These are phyloP conservation scores for Nomada lathburiana DNA, from an alignment of 2,888 invertebrate genomes.

Conservation along the genomic window DNA sequence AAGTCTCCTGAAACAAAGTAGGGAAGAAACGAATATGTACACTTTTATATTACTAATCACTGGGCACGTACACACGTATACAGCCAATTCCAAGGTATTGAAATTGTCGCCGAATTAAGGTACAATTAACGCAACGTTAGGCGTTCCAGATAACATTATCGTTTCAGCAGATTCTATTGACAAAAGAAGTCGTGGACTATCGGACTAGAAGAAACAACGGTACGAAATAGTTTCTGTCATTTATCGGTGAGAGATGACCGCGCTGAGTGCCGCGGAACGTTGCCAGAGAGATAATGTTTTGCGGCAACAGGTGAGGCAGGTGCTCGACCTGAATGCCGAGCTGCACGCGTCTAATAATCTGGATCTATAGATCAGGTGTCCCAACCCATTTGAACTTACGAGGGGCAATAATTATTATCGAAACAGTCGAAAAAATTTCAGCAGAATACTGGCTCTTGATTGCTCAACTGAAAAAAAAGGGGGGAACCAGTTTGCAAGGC, in stretches of 20 bases:
- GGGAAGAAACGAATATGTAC: too few relatives aligned
- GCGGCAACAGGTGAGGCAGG: conserved; percentile 84
- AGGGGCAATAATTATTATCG: conserved; percentile 76
- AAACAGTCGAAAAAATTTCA: conserved; percentile 17
- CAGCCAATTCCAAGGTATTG: not conserved
- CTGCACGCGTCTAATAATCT: conserved; percentile 83
- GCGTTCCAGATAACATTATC: conserved; percentile 39
- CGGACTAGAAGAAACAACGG: conserved; percentile 46
- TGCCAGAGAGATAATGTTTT: conserved; percentile 82
- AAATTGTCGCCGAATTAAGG: not conserved
- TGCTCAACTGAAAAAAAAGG: not conserved
- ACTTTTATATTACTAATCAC: too few relatives aligned
- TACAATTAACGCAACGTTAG: conserved; percentile 38
- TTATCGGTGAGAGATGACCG: conserved; percentile 80
- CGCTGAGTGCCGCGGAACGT: conserved; percentile 76
- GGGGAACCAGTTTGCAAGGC: not conserved
- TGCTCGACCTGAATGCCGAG: conserved; percentile 83
- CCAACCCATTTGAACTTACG: conserved; percentile 77
- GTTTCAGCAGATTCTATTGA: conserved; percentile 45
- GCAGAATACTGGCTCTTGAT: not conserved
- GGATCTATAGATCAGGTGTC: conserved; percentile 83
- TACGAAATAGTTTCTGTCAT: conserved; percentile 77
- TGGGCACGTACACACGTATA: too few relatives aligned
- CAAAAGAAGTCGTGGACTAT: conserved; percentile 52
- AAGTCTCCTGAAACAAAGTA: too few relatives aligned